Evolutionary conservation across 2,888 invertebrate species (phyloP).

Genomic region (Pinctada fucata): DNA sequence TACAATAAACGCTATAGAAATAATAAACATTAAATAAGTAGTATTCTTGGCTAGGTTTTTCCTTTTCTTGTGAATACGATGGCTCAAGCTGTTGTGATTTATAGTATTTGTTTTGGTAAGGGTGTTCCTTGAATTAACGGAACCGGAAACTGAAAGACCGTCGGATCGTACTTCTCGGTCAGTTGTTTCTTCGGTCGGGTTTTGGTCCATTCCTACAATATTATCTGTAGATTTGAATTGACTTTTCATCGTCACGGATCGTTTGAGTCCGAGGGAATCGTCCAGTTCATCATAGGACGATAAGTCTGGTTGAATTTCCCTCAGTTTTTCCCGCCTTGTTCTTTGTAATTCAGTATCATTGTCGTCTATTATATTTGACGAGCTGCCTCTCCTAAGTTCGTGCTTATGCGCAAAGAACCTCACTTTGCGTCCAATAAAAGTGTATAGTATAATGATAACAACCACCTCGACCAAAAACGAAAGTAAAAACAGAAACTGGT

Average conservation of each 20-base stretch:
- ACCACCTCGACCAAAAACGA: conserved; percentile 45
- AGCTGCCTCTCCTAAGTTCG: conserved; percentile 23
- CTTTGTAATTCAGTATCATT: neutral
- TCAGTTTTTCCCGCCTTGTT: conserved; percentile 4
- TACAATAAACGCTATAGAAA: conserved; percentile 50
- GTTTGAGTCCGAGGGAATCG: conserved; percentile 1
- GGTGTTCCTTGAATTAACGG: neutral
- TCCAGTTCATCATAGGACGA: conserved; percentile 18
- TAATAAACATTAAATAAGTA: conserved; percentile 53
- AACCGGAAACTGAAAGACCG: neutral
- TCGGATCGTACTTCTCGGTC: neutral
- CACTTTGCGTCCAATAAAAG: conserved; percentile 49
- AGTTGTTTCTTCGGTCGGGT: neutral
- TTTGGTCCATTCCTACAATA: neutral
- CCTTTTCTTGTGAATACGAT: conserved; percentile 4
- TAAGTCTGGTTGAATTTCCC: neutral
- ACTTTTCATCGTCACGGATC: neutral
- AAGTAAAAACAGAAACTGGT: conserved; percentile 38
- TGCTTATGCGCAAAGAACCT: conserved; percentile 35
- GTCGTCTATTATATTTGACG: conserved; percentile 17
- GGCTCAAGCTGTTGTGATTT: neutral
- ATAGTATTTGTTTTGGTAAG: neutral
- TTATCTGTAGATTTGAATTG: neutral
- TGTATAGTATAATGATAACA: conserved; percentile 46
- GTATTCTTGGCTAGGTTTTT: conserved; percentile 48